Conservation (phyloP, 2,113 vertebrate species). For the Meleagris gallopavo region DNA sequence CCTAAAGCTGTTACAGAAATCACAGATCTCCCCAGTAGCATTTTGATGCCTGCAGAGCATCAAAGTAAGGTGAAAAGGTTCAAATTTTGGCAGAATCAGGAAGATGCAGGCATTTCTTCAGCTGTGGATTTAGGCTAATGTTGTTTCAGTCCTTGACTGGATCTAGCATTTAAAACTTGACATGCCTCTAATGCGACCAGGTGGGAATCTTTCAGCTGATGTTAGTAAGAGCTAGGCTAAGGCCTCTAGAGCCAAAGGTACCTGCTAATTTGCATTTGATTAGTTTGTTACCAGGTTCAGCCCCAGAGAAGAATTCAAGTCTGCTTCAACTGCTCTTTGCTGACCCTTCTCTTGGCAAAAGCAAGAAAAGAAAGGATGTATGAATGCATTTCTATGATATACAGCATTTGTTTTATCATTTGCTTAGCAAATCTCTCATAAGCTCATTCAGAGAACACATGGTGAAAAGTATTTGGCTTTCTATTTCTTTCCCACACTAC, state of each 20-base stretch:
- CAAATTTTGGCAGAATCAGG: not conserved
- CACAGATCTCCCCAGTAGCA: not conserved
- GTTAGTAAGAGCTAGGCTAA: not conserved
- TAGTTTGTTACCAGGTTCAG: not conserved
- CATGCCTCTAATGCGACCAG: not conserved
- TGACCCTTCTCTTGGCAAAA: not conserved
- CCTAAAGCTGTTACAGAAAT: not conserved
- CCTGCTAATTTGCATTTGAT: not conserved
- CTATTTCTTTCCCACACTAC: not conserved
- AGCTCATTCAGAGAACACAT: not conserved
- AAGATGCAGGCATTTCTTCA: not conserved
- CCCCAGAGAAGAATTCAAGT: not conserved
- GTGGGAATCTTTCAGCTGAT: not conserved
- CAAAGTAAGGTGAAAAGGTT: not conserved
- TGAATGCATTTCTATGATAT: not conserved
- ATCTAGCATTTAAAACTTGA: not conserved
- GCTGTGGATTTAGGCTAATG: not conserved
- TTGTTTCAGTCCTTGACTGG: not conserved
- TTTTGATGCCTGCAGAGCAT: not conserved
- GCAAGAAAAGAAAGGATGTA: not conserved
- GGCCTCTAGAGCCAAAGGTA: not conserved
- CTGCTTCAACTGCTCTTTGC: not conserved
- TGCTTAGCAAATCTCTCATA: not conserved
- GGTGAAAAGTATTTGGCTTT: not conserved
- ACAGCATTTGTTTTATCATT: not conserved